These are phyloP conservation scores for Marcusenius ussheri DNA, from an alignment of 2,113 vertebrate species.

Conservation along the genomic window DNA sequence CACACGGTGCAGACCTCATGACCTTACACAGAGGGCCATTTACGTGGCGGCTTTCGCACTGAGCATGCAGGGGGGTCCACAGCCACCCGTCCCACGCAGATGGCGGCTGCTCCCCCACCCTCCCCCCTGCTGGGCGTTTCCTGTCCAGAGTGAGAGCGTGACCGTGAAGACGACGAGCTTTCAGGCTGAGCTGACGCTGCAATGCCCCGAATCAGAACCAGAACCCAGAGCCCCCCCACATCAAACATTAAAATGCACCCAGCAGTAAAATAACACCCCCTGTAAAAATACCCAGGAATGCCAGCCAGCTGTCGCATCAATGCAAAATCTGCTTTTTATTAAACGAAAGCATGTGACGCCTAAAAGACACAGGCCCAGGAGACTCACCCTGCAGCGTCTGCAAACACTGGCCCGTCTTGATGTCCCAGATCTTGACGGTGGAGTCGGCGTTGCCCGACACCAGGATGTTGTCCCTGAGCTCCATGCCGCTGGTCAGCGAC, in stretches of 20 bases:
- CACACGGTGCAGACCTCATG: not conserved
- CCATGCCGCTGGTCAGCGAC: slow-evolving; percentile 99
- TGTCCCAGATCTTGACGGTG: slow-evolving; percentile 99
- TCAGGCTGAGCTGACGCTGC: not conserved
- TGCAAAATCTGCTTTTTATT: not conserved
- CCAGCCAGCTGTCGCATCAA: not conserved
- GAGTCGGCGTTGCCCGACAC: slow-evolving; percentile 98
- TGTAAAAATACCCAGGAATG: not conserved
- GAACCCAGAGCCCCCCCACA: not conserved
- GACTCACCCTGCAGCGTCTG: slow-evolving; percentile 93
- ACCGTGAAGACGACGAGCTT: not conserved
- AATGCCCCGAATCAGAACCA: not conserved
- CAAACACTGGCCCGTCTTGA: slow-evolving; percentile 99
- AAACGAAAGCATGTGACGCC: not conserved
- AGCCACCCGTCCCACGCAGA: not conserved
- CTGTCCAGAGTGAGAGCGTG: not conserved
- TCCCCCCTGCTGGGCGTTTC: not conserved
- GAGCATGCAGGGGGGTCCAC: not conserved
- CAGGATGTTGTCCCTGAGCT: slow-evolving; percentile 97
- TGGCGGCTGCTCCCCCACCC: not conserved
- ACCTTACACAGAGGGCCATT: not conserved
- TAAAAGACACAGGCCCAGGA: not conserved
- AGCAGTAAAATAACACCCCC: not conserved
- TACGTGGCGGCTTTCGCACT: not conserved
- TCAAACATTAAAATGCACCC: not conserved